phyloP scores from a whole-genome alignment of 2,113 vertebrate species.

The Sakesphorus luctuosus region DNA sequence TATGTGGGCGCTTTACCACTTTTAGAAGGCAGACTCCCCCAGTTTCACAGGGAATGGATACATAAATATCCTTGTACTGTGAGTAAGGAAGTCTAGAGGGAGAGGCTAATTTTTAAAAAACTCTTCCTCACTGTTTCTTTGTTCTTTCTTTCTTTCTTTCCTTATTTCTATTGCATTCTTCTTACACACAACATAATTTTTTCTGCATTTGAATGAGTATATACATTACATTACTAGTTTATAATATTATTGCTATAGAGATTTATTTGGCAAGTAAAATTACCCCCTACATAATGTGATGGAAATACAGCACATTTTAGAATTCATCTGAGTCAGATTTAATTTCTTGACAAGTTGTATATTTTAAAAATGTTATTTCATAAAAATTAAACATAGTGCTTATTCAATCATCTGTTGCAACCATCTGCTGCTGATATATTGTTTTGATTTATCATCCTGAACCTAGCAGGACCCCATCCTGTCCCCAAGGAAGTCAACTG shows the following conservation, averaged over 20 bases:
- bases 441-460: slow-evolving; percentile 33
- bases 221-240: background rate
- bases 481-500: background rate
- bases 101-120: background rate
- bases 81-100: background rate
- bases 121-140: background rate
- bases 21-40: background rate
- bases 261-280: slow-evolving; percentile 13
- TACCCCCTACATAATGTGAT: background rate
- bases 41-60: background rate
- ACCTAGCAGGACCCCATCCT: background rate
- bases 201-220: background rate
- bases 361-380: slow-evolving; percentile 33
- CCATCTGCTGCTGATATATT: slow-evolving; percentile 61
- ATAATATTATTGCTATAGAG: slow-evolving; percentile 1
- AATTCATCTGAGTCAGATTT: slow-evolving; percentile 36
- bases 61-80: background rate
- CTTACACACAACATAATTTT: background rate
- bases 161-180: background rate
- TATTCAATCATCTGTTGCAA: slow-evolving; percentile 55
- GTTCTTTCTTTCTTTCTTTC: background rate
- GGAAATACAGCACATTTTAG: slow-evolving; percentile 43
- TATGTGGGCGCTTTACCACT: background rate
- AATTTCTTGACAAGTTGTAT: slow-evolving; percentile 17
- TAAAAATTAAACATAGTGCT: background rate